Conservation (phyloP, 2,888 invertebrate genomes). For the Cinara cedri region DNA sequence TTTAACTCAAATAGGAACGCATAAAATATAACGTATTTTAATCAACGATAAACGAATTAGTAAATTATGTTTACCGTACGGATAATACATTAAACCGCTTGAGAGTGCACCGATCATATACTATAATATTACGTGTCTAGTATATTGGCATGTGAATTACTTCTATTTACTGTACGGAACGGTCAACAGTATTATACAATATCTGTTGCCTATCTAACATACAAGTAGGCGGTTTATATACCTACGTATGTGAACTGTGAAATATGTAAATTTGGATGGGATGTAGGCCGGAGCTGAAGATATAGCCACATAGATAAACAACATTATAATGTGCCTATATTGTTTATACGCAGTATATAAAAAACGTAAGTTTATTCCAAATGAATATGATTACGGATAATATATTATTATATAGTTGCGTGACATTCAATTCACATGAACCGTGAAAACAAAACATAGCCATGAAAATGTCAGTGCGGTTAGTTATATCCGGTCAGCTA, state of each 20-base stretch:
- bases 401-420: background rate
- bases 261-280: constrained; percentile 21
- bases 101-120: background rate
- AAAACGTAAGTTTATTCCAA: constrained; percentile 24
- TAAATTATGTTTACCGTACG: background rate
- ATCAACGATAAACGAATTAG: no score
- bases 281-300: background rate
- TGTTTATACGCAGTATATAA: constrained; percentile 1
- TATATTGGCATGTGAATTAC: background rate
- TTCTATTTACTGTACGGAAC: no score
- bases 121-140: no score
- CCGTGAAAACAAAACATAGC: constrained; percentile 52
- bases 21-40: no score
- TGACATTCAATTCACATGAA: constrained; percentile 35
- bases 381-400: constrained; percentile 3
- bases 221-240: no score
- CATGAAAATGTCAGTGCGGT: constrained; percentile 44
- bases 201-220: no score
- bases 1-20: no score
- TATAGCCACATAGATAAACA: constrained; percentile 6
- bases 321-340: background rate
- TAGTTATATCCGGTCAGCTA: constrained; percentile 44
- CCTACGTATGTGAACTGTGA: constrained; percentile 4
- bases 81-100: background rate
- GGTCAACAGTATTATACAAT: background rate